A percentile compares a stretch with the other conserved stretches of the same genome.
Evolutionary conservation across 1,140 invertebrate species (phyloP).

Genomic region (Brachystomella parvula): DNA sequence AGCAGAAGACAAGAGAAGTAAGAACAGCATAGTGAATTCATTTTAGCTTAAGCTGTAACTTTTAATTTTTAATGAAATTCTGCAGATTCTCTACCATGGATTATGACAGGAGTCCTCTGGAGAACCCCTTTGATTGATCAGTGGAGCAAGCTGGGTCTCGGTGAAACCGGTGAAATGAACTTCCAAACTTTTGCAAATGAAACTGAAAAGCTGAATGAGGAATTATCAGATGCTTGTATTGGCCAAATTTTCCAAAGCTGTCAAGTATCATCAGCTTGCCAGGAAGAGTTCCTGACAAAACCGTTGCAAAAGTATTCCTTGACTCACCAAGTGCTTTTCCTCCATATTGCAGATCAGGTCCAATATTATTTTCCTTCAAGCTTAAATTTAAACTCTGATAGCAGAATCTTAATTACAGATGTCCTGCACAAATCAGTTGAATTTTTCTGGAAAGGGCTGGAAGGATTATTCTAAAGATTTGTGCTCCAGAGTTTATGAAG

Average conservation of each 20-base stretch:
- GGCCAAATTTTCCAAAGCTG: conserved; percentile 12
- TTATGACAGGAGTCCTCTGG: background rate
- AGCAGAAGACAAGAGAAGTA: too few relatives aligned
- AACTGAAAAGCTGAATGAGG: conserved; percentile 15
- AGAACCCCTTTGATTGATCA: background rate
- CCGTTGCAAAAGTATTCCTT: conserved; percentile 10
- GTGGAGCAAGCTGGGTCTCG: background rate
- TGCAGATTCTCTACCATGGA: background rate
- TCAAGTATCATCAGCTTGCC: background rate
- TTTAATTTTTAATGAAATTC: background rate
- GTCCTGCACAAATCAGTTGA: background rate
- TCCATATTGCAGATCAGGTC: conserved; percentile 16
- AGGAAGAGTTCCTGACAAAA: conserved; percentile 1
- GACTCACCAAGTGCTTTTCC: conserved; percentile 19
- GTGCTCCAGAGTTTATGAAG: background rate
- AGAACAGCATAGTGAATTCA: too few relatives aligned
- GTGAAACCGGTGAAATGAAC: background rate
- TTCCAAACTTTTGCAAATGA: background rate
- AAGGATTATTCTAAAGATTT: background rate
- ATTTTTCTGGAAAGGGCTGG: background rate
- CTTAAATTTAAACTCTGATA: background rate
- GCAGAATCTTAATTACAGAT: too few relatives aligned
- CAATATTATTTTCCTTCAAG: background rate
- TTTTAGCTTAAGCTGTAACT: too few relatives aligned
- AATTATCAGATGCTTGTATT: conserved; percentile 12